Evolutionary conservation across 2,888 invertebrate genomes (phyloP), one percentile per base, ranked within the genome.

Genomic region (Ormyrus labotus): DNA sequence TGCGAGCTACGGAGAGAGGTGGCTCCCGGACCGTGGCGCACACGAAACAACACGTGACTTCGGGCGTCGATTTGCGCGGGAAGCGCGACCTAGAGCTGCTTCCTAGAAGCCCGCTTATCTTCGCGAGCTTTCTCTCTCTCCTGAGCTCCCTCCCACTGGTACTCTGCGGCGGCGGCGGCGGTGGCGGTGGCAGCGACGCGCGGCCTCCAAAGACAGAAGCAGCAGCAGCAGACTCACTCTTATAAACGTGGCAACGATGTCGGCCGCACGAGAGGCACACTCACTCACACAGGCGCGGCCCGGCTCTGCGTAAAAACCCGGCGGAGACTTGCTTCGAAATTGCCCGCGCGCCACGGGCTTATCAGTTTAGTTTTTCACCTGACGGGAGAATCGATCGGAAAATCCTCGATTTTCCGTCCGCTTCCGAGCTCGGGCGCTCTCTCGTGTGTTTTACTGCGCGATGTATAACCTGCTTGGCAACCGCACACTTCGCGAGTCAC

Each of bases 161-260:
- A 10, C 57, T 47, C 55, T 45, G 11, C n/a, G 8, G 10, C n/a
- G 2, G 55, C 9, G n/a, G 19, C 11, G 13, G 7, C 51, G 11
- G 5, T 7, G 5, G 61, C 10, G 57, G 73, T 50, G 51, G 63
- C 57, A 65, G 65, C 67, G 60, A 50, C 72, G 65, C 19, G 19
- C 34, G 34, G 50, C 57, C 78, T 51, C 78, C 45, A 19, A 19
- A 63, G 57, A 6, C 34, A 7, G 19, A 19, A 19, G 19, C 19
- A 19, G 19, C 19, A 10, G 57, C 11, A 76, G 60, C 50, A 47
- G 51, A 65, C 68, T 68, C 74, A 60, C 74, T 19, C 19, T 60
- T 51, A 67, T 67, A 78, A 78, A 78, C 78, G 78, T 78, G 78
- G 78, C 78, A 78, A 78, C 78, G 68, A 78, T 67, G 78, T 51